Percentiles rank a stretch among this genome's conserved stretches.
Evolutionary conservation across 1,140 invertebrate genomes (phyloP).

Genomic region (Tetramorium simillimum): DNA sequence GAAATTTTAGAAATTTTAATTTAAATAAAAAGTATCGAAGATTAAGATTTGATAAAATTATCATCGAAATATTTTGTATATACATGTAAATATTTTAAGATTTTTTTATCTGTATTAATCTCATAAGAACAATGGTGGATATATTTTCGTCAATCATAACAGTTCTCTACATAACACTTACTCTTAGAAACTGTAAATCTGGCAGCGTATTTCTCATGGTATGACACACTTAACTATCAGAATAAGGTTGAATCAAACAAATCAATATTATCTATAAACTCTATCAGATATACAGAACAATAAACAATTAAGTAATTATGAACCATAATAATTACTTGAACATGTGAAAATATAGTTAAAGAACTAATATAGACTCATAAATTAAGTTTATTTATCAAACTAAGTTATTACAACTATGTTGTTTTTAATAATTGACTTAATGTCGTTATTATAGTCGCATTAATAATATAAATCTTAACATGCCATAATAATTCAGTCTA

Average conservation of each 20-base stretch:
- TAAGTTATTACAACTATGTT: neutral
- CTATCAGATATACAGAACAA: conserved; percentile 40
- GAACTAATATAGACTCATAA: neutral
- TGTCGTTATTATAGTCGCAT: neutral
- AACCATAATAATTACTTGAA: neutral
- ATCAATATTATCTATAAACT: neutral
- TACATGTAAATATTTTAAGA: neutral
- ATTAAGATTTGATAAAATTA: neutral
- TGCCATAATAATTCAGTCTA: neutral
- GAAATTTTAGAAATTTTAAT: conserved; percentile 6
- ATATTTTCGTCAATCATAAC: conserved; percentile 1
- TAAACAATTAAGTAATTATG: neutral
- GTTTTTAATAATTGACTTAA: neutral
- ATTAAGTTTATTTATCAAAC: neutral
- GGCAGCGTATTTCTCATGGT: conserved; percentile 50
- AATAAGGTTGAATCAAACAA: conserved; percentile 21
- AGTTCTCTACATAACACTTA: conserved; percentile 62
- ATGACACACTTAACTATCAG: neutral
- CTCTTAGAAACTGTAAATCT: conserved; percentile 34
- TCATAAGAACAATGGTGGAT: neutral
- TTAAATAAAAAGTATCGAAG: neutral
- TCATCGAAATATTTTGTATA: neutral
- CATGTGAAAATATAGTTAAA: neutral
- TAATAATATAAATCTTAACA: neutral
- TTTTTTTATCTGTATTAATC: neutral